These are phyloP conservation scores for Discoglossus pictus DNA, from an alignment of 2,797 vertebrate species.

Conservation along the genomic window DNA sequence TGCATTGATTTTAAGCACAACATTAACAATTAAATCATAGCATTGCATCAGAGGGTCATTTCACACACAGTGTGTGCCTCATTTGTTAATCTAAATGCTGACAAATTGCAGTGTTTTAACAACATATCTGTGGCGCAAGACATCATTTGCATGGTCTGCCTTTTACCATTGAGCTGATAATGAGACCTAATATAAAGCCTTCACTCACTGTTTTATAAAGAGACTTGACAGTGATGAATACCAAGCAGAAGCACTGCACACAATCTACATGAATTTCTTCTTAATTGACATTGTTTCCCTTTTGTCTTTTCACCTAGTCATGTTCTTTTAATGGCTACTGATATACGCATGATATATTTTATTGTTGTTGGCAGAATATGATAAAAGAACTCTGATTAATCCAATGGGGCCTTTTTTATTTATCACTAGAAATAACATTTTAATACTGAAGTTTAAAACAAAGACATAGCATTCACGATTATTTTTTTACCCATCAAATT, in stretches of 20 bases:
- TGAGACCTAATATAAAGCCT: constrained; percentile 73
- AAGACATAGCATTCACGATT: too few relatives aligned
- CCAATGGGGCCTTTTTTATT: too few relatives aligned
- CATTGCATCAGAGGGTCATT: constrained; percentile 60
- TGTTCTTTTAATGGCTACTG: too few relatives aligned
- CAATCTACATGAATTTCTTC: constrained; percentile 70
- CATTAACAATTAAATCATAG: too few relatives aligned
- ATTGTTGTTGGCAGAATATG: too few relatives aligned
- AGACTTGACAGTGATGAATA: constrained; percentile 74
- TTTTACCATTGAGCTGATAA: constrained; percentile 76
- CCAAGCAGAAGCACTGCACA: constrained; percentile 71
- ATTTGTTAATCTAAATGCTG: constrained; percentile 82
- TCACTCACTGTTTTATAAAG: constrained; percentile 68
- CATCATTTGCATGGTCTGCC: constrained; percentile 70
- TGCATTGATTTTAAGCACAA: too few relatives aligned
- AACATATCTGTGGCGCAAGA: constrained; percentile 67
- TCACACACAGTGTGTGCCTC: constrained; percentile 68
- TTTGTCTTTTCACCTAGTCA: constrained; percentile 73
- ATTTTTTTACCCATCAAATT: too few relatives aligned
- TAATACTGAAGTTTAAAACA: too few relatives aligned
- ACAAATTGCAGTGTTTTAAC: constrained; percentile 82
- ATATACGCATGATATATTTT: too few relatives aligned
- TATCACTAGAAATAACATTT: too few relatives aligned
- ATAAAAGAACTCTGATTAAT: too few relatives aligned
- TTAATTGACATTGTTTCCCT: constrained; percentile 66